A percentile compares a stretch with the other conserved stretches of the same genome.
Evolutionary conservation across 1,140 invertebrate species (phyloP).

Genomic region (Dolichoris vasculosae): DNA sequence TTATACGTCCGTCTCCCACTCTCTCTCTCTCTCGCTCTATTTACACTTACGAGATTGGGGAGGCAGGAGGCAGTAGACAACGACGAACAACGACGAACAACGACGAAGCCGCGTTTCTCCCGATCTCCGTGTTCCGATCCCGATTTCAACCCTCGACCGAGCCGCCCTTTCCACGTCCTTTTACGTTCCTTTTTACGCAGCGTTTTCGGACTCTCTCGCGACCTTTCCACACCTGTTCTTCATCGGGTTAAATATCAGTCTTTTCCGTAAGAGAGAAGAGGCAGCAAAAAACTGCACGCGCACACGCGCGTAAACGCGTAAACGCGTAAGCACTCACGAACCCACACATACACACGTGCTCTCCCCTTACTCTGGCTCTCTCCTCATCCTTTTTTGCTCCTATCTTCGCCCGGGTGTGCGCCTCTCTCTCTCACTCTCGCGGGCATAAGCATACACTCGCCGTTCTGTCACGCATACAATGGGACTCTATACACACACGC

Average conservation of each 20-base stretch:
- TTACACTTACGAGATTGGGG: conserved; percentile 43
- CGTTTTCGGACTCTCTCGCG: neutral
- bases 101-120: neutral
- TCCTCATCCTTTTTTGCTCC: conserved; percentile 6
- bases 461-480: conserved; percentile 6
- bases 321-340: neutral
- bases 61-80: conserved; percentile 2
- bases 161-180: neutral
- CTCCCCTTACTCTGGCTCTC: neutral
- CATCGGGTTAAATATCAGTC: neutral
- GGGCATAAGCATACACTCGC: neutral
- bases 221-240: conserved; percentile 23
- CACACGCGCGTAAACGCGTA: neutral
- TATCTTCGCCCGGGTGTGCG: conserved; percentile 18
- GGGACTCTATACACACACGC: neutral
- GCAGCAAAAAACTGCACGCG: neutral
- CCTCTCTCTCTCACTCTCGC: conserved; percentile 1
- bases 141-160: neutral
- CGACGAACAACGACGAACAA: no score
- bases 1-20: neutral
- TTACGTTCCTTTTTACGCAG: neutral
- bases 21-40: conserved; percentile 19
- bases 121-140: conserved; percentile 17
- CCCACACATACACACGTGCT: neutral
- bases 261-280: neutral